A percentile compares a stretch with the other conserved stretches of the same genome.
These are phyloP conservation scores for pig (Sus scrofa) DNA, from an alignment of 2,113 vertebrate species.

Conservation along the genomic window DNA sequence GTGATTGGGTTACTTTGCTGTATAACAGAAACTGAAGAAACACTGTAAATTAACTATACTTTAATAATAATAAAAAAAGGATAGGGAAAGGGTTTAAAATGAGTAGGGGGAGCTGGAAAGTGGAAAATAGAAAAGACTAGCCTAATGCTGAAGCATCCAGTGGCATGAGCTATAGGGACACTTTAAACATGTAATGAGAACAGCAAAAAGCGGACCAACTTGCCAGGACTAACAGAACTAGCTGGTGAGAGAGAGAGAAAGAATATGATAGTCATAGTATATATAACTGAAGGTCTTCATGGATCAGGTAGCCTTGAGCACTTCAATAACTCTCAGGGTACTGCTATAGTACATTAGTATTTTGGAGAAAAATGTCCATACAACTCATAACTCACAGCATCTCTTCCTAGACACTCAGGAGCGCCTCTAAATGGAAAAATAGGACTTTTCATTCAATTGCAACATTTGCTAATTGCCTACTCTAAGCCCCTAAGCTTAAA, in stretches of 20 bases:
- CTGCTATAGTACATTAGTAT: background rate
- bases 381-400: background rate
- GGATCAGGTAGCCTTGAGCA: background rate
- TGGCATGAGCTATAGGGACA: background rate
- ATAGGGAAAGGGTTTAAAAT: background rate
- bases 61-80: no score
- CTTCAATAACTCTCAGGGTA: no score
- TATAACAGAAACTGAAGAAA: no score
- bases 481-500: background rate
- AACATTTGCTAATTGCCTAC: background rate
- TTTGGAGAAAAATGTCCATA: background rate
- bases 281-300: background rate
- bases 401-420: background rate
- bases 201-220: background rate
- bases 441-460: background rate
- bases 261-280: background rate
- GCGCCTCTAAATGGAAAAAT: background rate
- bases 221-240: background rate
- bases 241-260: background rate
- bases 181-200: background rate
- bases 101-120: rapidly evolving
- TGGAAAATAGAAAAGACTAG: background rate
- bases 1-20: no score
- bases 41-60: no score
- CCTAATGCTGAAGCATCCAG: background rate